These are phyloP conservation scores for Nomada hirtipes DNA, from an alignment of 2,888 invertebrate species.

Conservation along the genomic window DNA sequence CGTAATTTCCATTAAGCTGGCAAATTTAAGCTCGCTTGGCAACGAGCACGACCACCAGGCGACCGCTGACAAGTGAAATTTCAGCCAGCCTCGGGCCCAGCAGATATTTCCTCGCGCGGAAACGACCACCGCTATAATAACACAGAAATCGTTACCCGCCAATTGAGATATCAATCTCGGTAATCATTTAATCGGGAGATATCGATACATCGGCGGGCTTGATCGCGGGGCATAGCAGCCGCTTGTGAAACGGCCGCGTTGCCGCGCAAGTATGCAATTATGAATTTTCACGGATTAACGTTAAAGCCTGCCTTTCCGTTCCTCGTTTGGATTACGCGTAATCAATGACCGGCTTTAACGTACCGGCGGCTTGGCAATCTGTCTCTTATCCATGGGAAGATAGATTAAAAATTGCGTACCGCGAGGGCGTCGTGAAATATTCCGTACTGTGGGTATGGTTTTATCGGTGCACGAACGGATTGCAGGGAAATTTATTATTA, in stretches of 20 bases:
- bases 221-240: slow-evolving; percentile 35
- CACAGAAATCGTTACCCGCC: slow-evolving; percentile 64
- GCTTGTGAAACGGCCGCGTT: slow-evolving; percentile 58
- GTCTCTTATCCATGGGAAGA: neutral
- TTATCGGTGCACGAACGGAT: too few species aligned
- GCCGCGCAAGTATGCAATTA: slow-evolving; percentile 67
- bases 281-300: slow-evolving; percentile 71
- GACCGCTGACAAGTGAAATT: slow-evolving; percentile 67
- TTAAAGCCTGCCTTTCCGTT: slow-evolving; percentile 51
- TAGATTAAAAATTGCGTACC: too few species aligned
- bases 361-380: neutral
- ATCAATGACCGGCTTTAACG: slow-evolving; percentile 48
- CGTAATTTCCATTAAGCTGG: slow-evolving; percentile 40
- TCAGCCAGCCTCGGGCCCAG: slow-evolving; percentile 32
- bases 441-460: too few species aligned
- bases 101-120: slow-evolving; percentile 47
- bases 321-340: slow-evolving; percentile 31
- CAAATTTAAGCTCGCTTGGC: slow-evolving; percentile 32
- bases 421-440: too few species aligned
- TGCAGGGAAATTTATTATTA: too few species aligned
- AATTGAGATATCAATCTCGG: slow-evolving; percentile 73
- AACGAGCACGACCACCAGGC: slow-evolving; percentile 24
- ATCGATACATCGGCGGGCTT: slow-evolving; percentile 63
- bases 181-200: slow-evolving; percentile 72
- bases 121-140: slow-evolving; percentile 58